Evolutionary conservation across 1,140 invertebrate species (phyloP).

Genomic region (Wasmannia auropunctata): DNA sequence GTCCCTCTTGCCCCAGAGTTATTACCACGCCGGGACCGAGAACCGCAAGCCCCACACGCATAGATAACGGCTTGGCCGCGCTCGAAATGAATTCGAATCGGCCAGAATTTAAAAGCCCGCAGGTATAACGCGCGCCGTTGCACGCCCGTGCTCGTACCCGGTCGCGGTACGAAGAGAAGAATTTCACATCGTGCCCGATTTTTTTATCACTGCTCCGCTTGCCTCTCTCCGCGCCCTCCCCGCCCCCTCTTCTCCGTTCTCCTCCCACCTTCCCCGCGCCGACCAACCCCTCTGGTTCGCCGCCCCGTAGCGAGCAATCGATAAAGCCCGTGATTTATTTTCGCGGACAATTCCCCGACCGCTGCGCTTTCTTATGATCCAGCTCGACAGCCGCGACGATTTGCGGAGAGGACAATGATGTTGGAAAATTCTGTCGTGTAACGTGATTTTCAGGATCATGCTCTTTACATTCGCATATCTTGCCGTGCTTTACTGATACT

Average conservation of each 20-base stretch:
- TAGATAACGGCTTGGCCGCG: constrained; percentile 76
- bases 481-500: not conserved
- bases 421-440: constrained; percentile 12
- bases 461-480: not conserved
- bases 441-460: constrained; percentile 8
- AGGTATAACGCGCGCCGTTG: constrained; percentile 45
- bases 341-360: constrained; percentile 30
- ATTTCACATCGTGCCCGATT: constrained; percentile 58
- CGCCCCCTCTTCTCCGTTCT: not conserved
- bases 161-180: constrained; percentile 46
- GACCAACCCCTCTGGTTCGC: not conserved
- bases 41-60: constrained; percentile 78
- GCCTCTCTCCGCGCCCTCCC: not conserved
- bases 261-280: not conserved
- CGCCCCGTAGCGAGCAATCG: constrained; percentile 58
- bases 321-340: constrained; percentile 69
- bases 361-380: constrained; percentile 36
- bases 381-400: not conserved
- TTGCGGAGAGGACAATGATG: not conserved
- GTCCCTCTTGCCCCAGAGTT: constrained; percentile 69
- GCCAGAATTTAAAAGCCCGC: constrained; percentile 71
- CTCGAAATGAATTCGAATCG: constrained; percentile 78
- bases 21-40: constrained; percentile 75
- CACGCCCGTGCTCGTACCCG: constrained; percentile 11
- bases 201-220: constrained; percentile 59